Conservation (phyloP, 2,113 vertebrate species). For the Anguilla rostrata region DNA sequence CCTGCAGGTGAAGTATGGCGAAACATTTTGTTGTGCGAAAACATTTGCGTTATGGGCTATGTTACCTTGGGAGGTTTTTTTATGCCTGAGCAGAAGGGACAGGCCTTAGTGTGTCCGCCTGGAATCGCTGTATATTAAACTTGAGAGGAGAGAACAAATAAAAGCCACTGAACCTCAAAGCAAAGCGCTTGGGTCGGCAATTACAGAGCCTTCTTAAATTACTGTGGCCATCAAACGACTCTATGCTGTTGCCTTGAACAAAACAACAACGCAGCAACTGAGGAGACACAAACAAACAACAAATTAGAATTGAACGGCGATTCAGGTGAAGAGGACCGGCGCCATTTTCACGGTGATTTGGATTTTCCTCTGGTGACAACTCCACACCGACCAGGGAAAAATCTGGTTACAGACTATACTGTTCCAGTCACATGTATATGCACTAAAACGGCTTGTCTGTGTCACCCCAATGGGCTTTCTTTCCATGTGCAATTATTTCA, state of each 20-base stretch:
- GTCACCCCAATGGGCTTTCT: slow-evolving; percentile 34
- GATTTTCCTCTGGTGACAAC: neutral
- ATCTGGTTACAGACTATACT: slow-evolving; percentile 4
- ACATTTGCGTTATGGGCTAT: neutral
- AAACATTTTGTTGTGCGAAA: slow-evolving; percentile 13
- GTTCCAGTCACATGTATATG: slow-evolving; percentile 30
- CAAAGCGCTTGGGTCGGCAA: slow-evolving; percentile 42
- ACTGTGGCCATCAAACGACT: slow-evolving; percentile 42
- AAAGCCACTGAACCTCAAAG: slow-evolving; percentile 45
- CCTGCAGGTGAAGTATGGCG: neutral
- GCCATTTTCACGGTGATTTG: neutral
- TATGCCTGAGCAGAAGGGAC: neutral
- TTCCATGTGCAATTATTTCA: slow-evolving; percentile 49
- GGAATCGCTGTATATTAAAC: slow-evolving; percentile 35
- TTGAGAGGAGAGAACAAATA: slow-evolving; percentile 30
- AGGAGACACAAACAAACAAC: slow-evolving; percentile 34
- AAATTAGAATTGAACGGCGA: slow-evolving; percentile 29
- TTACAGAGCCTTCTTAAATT: slow-evolving; percentile 50
- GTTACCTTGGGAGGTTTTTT: neutral
- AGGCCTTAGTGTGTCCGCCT: slow-evolving; percentile 13
- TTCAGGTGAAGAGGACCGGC: neutral
- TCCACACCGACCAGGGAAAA: neutral
- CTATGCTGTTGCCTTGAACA: slow-evolving; percentile 50
- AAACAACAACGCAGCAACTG: slow-evolving; percentile 47
- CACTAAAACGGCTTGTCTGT: slow-evolving; percentile 49